These are phyloP conservation scores for Diacarnus erythraeanus DNA, from an alignment of 37 sponge, comb jelly and placozoan species.

Conservation along the genomic window DNA sequence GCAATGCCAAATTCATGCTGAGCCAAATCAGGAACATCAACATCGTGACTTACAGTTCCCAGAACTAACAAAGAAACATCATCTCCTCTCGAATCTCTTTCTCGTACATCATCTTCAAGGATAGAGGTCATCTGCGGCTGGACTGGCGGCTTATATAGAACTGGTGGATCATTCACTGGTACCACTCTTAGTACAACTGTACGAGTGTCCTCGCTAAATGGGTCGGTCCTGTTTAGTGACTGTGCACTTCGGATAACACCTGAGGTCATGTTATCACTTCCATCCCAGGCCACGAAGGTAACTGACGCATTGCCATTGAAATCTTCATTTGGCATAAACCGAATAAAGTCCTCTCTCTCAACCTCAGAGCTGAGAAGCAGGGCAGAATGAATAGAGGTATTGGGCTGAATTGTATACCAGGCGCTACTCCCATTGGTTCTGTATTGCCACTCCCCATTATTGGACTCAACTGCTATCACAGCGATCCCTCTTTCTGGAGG, in stretches of 20 bases:
- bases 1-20: constrained; percentile 78
- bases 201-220: constrained; percentile 68
- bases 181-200: constrained; percentile 55
- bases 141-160: constrained; percentile 41
- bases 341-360: constrained; percentile 37
- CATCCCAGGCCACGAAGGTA: constrained; percentile 90
- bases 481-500: constrained; percentile 70
- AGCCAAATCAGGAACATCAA: constrained; percentile 34
- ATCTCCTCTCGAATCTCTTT: constrained; percentile 66
- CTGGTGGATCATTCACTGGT: constrained; percentile 93
- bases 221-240: constrained; percentile 28
- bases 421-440: not conserved
- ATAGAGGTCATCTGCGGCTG: constrained; percentile 64
- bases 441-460: constrained; percentile 79
- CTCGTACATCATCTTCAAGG: constrained; percentile 73
- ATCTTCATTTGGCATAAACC: constrained; percentile 75
- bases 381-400: constrained; percentile 28
- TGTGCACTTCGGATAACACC: constrained; percentile 44
- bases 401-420: constrained; percentile 35
- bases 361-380: constrained; percentile 55
- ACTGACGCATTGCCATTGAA: constrained; percentile 73
- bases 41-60: constrained; percentile 46
- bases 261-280: constrained; percentile 52
- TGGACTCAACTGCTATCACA: constrained; percentile 55
- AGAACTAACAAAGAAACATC: constrained; percentile 61